Evolutionary conservation across 2,888 invertebrate species (phyloP), one percentile per base, ranked within the genome.

Genomic region (Temnothorax rugatulus): DNA sequence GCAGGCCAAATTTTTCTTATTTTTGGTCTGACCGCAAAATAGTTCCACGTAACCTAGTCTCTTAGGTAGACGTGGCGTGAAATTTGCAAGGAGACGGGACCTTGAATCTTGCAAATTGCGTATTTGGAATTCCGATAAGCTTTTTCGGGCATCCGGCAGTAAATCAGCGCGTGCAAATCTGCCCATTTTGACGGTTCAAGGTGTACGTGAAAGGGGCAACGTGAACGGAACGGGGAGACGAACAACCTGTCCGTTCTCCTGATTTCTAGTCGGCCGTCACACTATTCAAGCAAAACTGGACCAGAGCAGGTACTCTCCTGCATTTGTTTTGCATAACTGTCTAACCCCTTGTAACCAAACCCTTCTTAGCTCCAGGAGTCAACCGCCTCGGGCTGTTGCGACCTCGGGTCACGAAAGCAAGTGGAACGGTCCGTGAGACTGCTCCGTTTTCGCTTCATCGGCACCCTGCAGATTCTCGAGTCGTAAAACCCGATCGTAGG

Each of bases 321-420:
- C 87, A 86, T 91, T 90, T 89, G 86, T 92, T 94, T 94, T 93
- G 93, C 94, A 93, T 93, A 93, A 93, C 91, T 88, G 81, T 87
- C 87, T 88, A 93, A 93, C 92, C 92, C 92, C 87, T 91, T 91
- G 87, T 88, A 91, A 89, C 38, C 84, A 59, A 88, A 84, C 88
- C 90, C 87, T 87, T 86, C 87, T 86, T 69, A 69, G 38, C 54
- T 73, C 57, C 29, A 25, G 21, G 47, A 66, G 73, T 81, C 73
- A 44, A 64, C 71, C 38, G 59, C 52, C 73, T 52, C 69, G 75
- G 18, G 18, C 54, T 13, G 13, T 29, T 38, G 52, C 75, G 52
- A 64, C 63, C 63, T 47, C 64, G 59, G 71, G 64, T 76, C 76
- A 64, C 64, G 77, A 85, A 63, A 82, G 54, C 82, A 76, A 79